Evolutionary conservation across 2,888 invertebrate genomes (phyloP).

Genomic region (Clostera curtula): DNA sequence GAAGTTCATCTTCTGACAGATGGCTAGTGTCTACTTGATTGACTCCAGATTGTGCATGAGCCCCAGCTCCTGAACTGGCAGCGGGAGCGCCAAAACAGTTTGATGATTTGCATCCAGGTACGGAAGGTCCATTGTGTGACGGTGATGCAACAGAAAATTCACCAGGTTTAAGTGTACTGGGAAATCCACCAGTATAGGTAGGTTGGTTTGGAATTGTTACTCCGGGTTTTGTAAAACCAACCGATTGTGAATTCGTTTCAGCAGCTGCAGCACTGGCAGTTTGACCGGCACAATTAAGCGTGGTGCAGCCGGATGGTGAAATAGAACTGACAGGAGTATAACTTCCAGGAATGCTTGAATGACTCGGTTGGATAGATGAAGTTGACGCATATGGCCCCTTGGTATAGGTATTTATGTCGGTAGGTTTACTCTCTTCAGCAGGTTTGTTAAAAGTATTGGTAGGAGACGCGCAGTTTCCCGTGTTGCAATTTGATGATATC

Average conservation of each 20-base stretch:
- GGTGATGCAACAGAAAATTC: conserved; percentile 13
- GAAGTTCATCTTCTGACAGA: conserved; percentile 7
- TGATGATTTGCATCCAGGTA: conserved; percentile 5
- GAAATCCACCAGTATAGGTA: conserved; percentile 35
- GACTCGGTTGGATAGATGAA: too few species aligned
- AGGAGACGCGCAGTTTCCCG: too few species aligned
- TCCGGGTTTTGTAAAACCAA: conserved; percentile 11
- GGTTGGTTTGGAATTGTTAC: conserved; percentile 18
- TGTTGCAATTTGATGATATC: too few species aligned
- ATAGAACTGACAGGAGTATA: too few species aligned
- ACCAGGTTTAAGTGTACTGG: conserved; percentile 40
- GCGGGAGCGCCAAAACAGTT: conserved; percentile 6
- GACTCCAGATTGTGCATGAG: conserved; percentile 2
- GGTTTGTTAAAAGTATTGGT: too few species aligned
- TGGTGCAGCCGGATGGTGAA: conserved; percentile 10
- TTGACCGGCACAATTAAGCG: conserved; percentile 12
- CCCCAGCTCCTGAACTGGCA: background rate
- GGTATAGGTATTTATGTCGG: too few species aligned
- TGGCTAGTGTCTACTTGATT: conserved; percentile 8
- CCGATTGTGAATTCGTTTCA: conserved; percentile 11
- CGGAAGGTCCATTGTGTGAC: background rate
- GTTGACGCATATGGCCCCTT: too few species aligned
- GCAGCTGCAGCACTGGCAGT: conserved; percentile 8
- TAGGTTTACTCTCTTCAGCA: too few species aligned
- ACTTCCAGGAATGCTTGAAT: too few species aligned